Conservation (phyloP, 2,797 vertebrate genomes). For the Hydrolagus colliei region DNA sequence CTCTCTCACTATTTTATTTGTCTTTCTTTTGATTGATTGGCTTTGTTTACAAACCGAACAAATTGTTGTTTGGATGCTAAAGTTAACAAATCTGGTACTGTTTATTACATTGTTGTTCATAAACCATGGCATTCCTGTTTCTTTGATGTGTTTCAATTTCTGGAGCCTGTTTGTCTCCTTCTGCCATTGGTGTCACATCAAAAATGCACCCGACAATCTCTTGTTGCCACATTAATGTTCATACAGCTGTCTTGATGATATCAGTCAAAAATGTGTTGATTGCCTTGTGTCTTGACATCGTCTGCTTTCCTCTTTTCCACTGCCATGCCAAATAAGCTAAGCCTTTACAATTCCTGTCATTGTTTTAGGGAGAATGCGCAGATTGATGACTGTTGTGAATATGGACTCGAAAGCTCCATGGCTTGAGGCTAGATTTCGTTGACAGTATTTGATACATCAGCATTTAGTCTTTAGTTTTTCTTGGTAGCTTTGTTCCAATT, state of each 20-base stretch:
- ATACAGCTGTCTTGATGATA: background rate
- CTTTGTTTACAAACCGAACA: background rate
- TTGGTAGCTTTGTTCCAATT: background rate
- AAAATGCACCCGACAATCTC: background rate
- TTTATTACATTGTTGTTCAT: background rate
- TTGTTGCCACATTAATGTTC: background rate
- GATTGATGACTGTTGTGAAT: background rate
- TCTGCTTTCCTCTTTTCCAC: background rate
- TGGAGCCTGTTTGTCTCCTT: background rate
- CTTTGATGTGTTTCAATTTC: constrained; percentile 1
- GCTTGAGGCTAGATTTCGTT: background rate
- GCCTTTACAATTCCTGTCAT: background rate
- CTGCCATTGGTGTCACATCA: background rate
- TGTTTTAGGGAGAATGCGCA: background rate
- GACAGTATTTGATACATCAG: background rate
- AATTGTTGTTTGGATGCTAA: background rate
- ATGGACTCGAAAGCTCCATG: background rate
- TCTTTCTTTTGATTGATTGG: background rate
- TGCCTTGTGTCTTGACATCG: background rate
- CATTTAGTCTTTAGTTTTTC: background rate
- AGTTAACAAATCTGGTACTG: background rate
- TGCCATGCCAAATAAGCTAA: constrained; percentile 8
- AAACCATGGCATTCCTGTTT: background rate
- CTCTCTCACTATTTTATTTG: background rate
- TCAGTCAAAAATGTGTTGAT: constrained; percentile 5